These are phyloP conservation scores for Clytia hemisphaerica DNA, from an alignment of 30 jellyfish, hydroid and myxozoan genomes.

Conservation along the genomic window DNA sequence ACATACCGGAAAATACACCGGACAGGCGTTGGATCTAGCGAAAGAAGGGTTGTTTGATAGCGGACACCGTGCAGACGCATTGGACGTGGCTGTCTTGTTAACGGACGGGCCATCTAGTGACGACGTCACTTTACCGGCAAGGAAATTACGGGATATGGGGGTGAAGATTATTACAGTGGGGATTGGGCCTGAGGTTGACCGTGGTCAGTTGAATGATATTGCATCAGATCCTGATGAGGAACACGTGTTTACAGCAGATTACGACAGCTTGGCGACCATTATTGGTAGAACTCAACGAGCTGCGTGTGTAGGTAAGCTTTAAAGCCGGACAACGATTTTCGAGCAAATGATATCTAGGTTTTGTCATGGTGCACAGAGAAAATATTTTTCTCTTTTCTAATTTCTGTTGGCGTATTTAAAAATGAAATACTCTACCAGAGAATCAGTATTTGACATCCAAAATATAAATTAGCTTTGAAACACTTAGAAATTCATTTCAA, in stretches of 20 bases:
- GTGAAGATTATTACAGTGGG: constrained; percentile 82
- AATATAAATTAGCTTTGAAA: no score
- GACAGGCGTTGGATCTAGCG: constrained; percentile 86
- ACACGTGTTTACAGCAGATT: constrained; percentile 86
- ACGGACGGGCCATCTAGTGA: constrained; percentile 95
- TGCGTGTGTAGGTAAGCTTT: constrained; percentile 77
- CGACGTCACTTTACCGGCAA: constrained; percentile 81
- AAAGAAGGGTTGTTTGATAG: constrained; percentile 75
- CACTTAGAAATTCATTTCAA: no score
- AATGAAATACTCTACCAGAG: no score
- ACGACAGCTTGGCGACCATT: constrained; percentile 71
- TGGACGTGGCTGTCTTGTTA: constrained; percentile 66
- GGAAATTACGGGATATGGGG: constrained; percentile 92
- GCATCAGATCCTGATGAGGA: constrained; percentile 96
- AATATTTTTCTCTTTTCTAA: no score
- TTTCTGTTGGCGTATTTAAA: no score
- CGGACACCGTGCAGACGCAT: constrained; percentile 85
- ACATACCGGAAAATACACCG: constrained; percentile 81
- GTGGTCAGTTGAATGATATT: constrained; percentile 61
- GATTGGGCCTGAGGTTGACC: constrained; percentile 77
- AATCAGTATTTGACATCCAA: no score
- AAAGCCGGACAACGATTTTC: no score
- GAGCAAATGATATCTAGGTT: no score
- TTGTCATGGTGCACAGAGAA: no score
- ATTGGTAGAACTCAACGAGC: constrained; percentile 84